Base-by-base conservation (phyloP, 2,888 invertebrate species). In the Amphiduros pacificus region DNA sequence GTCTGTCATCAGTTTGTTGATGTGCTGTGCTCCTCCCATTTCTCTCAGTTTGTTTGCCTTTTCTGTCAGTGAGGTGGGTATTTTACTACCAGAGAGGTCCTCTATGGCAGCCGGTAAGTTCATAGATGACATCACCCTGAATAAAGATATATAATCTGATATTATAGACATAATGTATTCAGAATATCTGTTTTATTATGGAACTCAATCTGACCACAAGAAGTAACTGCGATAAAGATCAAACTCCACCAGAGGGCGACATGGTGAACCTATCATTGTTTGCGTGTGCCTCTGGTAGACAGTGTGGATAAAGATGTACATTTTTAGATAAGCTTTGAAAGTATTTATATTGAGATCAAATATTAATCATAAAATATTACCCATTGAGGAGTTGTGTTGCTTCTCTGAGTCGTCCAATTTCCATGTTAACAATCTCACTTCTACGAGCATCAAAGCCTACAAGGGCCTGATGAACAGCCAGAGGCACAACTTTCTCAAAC, bases 31-130 rank as follows among this genome's bases (percentile, higher is more conserved):
- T 0, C 97, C 96, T 49, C 95, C 95, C 60, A 88, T 87, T 32
- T 87, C 87, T 66, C 88, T 87, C 50, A 97, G 88, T 69, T 88
- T 87, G 53, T 87, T 87, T 1, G 94, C 91, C 84, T 96, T 96
- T 71, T 91, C 92, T 61, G 90, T 85, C 66, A 99, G 85, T 17
- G 95, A 94, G 58, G 90, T 93, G 0, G 99, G 98, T 72, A 98
- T 86, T 55, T 88, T 88, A 44, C 88, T 87, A 24, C 83, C 84
- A 29, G 75, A 73, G 41, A 79, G 66, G 71, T 89, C 89, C 85
- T 99, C 98, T 61, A 98, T 87, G 56, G 96, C 94, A n/a, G 97
- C 98, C 9, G 99, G 98, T 75, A 99, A 87, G 86, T 94, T 97
- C 70, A 98, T 86, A 64, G 94, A 94, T 0, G 96, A 93, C 77